Conservation (phyloP, 2,888 invertebrate genomes). For the Phytoseiulus persimilis region DNA sequence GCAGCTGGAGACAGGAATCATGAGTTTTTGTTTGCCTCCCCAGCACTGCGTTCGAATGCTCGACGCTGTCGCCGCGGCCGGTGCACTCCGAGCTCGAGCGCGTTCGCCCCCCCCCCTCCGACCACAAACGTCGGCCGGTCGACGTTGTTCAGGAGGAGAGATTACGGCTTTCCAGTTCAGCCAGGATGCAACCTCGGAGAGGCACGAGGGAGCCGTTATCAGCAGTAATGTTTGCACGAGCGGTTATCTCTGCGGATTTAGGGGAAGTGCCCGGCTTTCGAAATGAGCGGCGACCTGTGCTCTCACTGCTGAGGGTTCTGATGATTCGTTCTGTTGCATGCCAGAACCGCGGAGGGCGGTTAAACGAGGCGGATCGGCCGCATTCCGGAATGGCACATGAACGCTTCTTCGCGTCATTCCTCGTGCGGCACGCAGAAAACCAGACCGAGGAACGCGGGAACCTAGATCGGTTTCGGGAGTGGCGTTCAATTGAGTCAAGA, state of each 20-base stretch:
- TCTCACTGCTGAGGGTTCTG: background rate
- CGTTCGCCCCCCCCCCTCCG: background rate
- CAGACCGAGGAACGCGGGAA: background rate
- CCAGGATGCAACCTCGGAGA: background rate
- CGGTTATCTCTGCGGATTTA: background rate
- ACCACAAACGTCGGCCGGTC: background rate
- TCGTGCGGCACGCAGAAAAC: background rate
- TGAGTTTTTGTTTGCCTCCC: background rate
- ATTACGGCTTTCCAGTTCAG: background rate
- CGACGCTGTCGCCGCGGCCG: background rate
- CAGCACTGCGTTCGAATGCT: background rate
- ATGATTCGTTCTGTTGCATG: background rate
- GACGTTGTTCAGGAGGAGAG: background rate
- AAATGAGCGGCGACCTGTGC: background rate
- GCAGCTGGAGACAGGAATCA: background rate
- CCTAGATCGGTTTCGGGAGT: background rate
- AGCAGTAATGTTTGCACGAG: background rate
- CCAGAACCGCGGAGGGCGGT: background rate
- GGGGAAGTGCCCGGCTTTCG: background rate
- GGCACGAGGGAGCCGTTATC: background rate
- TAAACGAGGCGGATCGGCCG: background rate
- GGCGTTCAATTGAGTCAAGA: background rate
- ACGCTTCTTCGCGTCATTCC: background rate
- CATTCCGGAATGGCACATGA: background rate
- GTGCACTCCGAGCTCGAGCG: background rate